These are phyloP conservation scores for Scaptomyza pallida DNA, from an alignment of 1,140 invertebrate genomes.

Conservation along the genomic window DNA sequence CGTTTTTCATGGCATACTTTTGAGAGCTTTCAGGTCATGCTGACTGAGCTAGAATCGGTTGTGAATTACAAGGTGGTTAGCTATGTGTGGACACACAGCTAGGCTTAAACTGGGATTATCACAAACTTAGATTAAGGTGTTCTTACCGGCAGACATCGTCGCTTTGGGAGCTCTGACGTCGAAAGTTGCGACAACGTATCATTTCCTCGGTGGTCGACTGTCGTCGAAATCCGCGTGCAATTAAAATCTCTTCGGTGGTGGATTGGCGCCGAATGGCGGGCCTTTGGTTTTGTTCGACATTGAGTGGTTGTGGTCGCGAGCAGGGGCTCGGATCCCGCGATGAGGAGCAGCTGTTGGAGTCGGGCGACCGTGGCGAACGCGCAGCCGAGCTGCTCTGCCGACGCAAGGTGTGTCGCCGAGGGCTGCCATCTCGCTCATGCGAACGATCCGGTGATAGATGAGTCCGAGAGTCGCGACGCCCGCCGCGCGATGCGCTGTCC, in stretches of 20 bases:
- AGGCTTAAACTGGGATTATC: too few relatives aligned
- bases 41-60: too few relatives aligned
- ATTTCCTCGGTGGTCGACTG: slow-evolving; percentile 96
- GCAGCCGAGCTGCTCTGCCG: slow-evolving; percentile 92
- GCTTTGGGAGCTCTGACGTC: slow-evolving; percentile 91
- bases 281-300: slow-evolving; percentile 84
- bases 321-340: slow-evolving; percentile 89
- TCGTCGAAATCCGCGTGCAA: slow-evolving; percentile 93
- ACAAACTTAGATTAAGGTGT: too few relatives aligned
- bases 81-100: too few relatives aligned
- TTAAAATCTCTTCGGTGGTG: slow-evolving; percentile 95
- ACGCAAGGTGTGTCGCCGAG: slow-evolving; percentile 87
- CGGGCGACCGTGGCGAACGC: slow-evolving; percentile 87
- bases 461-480: slow-evolving; percentile 90
- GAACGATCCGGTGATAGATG: slow-evolving; percentile 91
- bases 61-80: too few relatives aligned
- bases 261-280: slow-evolving; percentile 93
- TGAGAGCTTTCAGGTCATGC: too few relatives aligned
- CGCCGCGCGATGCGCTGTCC: slow-evolving; percentile 90
- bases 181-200: slow-evolving; percentile 94
- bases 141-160: slow-evolving; percentile 88
- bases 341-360: slow-evolving; percentile 90
- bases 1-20: too few relatives aligned
- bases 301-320: slow-evolving; percentile 86
- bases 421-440: slow-evolving; percentile 89